These are phyloP conservation scores for Brachionus manjavacas DNA, from an alignment of 1,140 invertebrate species.

Conservation along the genomic window DNA sequence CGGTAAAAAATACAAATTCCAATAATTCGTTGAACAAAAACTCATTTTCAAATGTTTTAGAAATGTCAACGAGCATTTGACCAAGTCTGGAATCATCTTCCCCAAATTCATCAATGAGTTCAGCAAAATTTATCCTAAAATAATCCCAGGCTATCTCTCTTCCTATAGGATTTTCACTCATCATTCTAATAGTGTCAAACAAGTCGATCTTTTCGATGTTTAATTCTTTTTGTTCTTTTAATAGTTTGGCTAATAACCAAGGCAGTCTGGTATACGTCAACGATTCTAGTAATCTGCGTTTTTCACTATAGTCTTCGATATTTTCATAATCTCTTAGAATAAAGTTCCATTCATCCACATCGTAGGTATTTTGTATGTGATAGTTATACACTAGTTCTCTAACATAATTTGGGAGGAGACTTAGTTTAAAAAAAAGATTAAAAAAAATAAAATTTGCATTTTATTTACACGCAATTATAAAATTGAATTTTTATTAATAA, in stretches of 20 bases:
- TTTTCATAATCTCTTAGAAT: background rate
- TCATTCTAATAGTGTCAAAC: background rate
- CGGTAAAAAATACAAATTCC: constrained; percentile 27
- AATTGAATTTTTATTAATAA: too few relatives aligned
- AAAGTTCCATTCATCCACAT: constrained; percentile 25
- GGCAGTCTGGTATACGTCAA: constrained; percentile 11
- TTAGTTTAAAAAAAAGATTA: background rate
- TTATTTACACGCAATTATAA: too few relatives aligned
- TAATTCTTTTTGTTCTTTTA: background rate
- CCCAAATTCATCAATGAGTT: background rate
- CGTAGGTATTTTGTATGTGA: constrained; percentile 39
- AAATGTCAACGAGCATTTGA: constrained; percentile 13
- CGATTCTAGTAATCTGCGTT: constrained; percentile 8
- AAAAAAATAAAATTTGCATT: too few relatives aligned
- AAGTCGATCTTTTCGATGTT: constrained; percentile 7
- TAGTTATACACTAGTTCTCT: constrained; percentile 11
- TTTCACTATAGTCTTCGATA: background rate
- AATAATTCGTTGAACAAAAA: constrained; percentile 28
- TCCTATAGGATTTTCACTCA: constrained; percentile 29
- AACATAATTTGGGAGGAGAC: background rate
- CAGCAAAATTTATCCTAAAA: constrained; percentile 20
- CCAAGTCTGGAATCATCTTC: constrained; percentile 27
- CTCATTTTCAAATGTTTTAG: constrained; percentile 27
- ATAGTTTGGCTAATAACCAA: background rate
- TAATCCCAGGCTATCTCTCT: constrained; percentile 38